Conservation (phyloP, 1,140 invertebrate genomes). For the Neodiprion fabricii region DNA sequence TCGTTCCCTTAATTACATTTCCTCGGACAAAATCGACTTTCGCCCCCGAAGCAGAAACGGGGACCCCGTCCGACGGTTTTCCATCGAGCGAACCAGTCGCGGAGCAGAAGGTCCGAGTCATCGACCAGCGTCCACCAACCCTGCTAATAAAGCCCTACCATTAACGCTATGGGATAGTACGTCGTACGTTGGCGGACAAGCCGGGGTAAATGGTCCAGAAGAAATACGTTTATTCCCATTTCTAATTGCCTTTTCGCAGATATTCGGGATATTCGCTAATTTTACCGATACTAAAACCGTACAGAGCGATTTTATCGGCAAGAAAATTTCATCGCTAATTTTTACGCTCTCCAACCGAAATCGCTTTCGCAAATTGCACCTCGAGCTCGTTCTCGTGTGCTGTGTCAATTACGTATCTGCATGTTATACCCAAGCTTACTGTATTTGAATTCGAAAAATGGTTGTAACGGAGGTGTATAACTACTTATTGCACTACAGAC, state of each 20-base stretch:
- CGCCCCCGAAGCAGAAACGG: slow-evolving; percentile 9
- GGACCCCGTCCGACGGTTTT: neutral
- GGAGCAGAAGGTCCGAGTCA: slow-evolving; percentile 35
- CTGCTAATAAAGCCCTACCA: slow-evolving; percentile 30
- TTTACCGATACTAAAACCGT: neutral
- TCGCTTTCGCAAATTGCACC: neutral
- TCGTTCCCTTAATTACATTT: slow-evolving; percentile 34
- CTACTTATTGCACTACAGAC: too few species aligned
- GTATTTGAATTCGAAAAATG: too few species aligned
- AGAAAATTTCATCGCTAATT: neutral
- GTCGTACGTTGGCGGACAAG: neutral
- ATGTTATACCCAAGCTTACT: too few species aligned
- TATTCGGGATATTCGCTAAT: slow-evolving; percentile 3
- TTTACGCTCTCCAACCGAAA: neutral
- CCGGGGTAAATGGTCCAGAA: slow-evolving; percentile 10
- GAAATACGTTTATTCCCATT: slow-evolving; percentile 12
- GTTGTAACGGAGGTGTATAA: too few species aligned
- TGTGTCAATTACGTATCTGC: too few species aligned
- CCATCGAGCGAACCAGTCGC: neutral
- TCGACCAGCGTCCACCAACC: slow-evolving; percentile 9
- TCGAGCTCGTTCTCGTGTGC: neutral
- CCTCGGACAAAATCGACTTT: slow-evolving; percentile 30
- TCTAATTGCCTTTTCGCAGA: slow-evolving; percentile 10
- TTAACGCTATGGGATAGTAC: neutral
- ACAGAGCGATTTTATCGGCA: neutral